These are phyloP conservation scores for Monomorium pharaonis DNA, from an alignment of 1,140 invertebrate genomes.

Conservation along the genomic window DNA sequence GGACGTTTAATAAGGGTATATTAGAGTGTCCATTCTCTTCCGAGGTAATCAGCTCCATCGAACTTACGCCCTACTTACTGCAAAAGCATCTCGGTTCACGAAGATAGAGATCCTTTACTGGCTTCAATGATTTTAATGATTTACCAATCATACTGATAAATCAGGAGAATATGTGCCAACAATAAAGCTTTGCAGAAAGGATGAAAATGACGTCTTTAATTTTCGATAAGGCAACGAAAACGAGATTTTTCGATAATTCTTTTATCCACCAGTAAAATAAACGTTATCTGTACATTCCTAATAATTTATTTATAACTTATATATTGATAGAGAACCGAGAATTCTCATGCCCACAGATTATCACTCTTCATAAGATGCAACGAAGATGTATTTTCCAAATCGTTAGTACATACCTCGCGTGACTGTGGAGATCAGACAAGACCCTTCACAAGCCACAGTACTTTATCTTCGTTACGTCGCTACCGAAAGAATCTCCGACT, in stretches of 20 bases:
- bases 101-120: slow-evolving; percentile 16
- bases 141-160: slow-evolving; percentile 16
- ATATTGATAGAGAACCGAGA: slow-evolving; percentile 2
- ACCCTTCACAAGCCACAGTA: slow-evolving; percentile 35
- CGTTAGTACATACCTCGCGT: slow-evolving; percentile 51
- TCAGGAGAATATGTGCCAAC: not conserved
- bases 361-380: slow-evolving; percentile 50
- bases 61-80: slow-evolving; percentile 41
- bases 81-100: slow-evolving; percentile 10
- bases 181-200: not conserved
- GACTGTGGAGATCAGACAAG: slow-evolving; percentile 52
- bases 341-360: not conserved
- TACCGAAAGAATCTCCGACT: slow-evolving; percentile 53
- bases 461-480: slow-evolving; percentile 58
- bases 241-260: not conserved
- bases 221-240: too few species aligned
- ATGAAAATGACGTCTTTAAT: not conserved
- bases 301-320: not conserved
- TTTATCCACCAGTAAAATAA: not conserved
- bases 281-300: not conserved
- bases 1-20: slow-evolving; percentile 23
- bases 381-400: slow-evolving; percentile 54
- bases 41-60: slow-evolving; percentile 31
- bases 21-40: slow-evolving; percentile 21
- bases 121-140: slow-evolving; percentile 14